phyloP scores from a whole-genome alignment of 2,113 vertebrate species.

The Rhombomys opimus region DNA sequence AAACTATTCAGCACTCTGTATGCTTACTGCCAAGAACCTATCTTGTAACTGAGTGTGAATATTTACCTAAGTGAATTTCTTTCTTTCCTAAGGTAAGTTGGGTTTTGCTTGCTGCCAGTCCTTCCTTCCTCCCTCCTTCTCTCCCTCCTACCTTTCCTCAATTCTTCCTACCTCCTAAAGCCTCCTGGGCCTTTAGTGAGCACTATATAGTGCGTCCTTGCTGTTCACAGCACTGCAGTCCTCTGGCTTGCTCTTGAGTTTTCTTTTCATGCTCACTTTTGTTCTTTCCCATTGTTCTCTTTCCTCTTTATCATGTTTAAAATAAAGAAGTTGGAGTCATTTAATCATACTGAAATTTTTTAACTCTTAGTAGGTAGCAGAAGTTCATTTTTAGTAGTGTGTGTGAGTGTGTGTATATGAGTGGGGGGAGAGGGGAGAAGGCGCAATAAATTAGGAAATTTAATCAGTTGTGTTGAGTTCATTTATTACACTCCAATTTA shows the following conservation, averaged over 20 bases:
- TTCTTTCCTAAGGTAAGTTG: constrained; percentile 28
- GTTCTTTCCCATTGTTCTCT: background rate
- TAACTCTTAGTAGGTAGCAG: constrained; percentile 3
- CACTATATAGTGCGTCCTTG: background rate
- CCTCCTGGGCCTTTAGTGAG: background rate
- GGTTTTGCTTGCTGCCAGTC: background rate
- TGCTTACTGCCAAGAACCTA: background rate
- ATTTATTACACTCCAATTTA: background rate
- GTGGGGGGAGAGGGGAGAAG: background rate
- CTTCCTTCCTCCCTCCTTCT: accelerated
- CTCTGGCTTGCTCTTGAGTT: background rate
- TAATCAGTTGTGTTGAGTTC: background rate
- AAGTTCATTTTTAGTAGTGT: background rate
- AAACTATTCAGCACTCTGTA: background rate
- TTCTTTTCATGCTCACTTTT: background rate
- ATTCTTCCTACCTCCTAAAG: background rate
- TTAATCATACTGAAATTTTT: background rate
- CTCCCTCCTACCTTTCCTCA: background rate
- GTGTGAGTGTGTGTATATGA: background rate
- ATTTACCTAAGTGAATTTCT: background rate
- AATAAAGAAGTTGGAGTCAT: background rate
- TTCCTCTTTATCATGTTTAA: constrained; percentile 1
- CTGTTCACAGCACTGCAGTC: background rate
- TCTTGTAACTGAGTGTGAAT: constrained; percentile 22
- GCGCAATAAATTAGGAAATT: background rate